phyloP scores from a whole-genome alignment of 2,113 vertebrate genomes.

The Elgaria multicarinata region DNA sequence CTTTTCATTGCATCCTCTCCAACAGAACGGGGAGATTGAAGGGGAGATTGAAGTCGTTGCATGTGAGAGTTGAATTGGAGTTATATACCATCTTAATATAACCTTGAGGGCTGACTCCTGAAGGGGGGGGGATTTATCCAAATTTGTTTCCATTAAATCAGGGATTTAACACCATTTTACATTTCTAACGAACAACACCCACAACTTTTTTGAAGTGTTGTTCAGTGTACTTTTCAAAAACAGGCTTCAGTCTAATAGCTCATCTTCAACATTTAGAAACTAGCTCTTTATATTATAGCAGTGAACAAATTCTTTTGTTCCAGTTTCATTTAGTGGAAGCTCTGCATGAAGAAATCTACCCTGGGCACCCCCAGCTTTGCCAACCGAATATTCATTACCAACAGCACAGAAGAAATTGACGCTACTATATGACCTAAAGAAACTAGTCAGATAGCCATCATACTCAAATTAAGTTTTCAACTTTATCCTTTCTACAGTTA shows the following conservation, averaged over 20 bases:
- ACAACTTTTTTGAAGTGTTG: not conserved
- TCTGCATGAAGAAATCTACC: not conserved
- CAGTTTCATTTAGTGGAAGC: not conserved
- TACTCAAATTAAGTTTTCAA: not conserved
- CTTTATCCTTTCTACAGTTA: not conserved
- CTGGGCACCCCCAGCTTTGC: too few relatives aligned
- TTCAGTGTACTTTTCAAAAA: not conserved
- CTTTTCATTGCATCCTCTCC: too few relatives aligned
- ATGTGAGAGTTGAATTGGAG: too few relatives aligned
- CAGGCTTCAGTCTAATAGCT: not conserved
- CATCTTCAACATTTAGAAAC: not conserved
- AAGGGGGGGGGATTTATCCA: too few relatives aligned
- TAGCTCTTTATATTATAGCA: not conserved
- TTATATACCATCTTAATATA: too few relatives aligned
- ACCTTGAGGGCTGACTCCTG: too few relatives aligned
- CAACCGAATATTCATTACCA: not conserved
- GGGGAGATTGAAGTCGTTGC: too few relatives aligned
- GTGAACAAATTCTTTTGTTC: rapidly evolving
- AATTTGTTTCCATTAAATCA: too few relatives aligned
- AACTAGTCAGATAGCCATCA: not conserved
- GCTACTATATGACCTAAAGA: not conserved
- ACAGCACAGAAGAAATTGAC: not conserved
- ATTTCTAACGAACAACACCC: constrained; percentile 41
- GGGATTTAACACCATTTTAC: constrained; percentile 24
- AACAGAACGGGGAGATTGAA: too few relatives aligned